Evolutionary conservation across 2,113 vertebrate genomes (phyloP).

Genomic region (Gymnobelideus leadbeateri): DNA sequence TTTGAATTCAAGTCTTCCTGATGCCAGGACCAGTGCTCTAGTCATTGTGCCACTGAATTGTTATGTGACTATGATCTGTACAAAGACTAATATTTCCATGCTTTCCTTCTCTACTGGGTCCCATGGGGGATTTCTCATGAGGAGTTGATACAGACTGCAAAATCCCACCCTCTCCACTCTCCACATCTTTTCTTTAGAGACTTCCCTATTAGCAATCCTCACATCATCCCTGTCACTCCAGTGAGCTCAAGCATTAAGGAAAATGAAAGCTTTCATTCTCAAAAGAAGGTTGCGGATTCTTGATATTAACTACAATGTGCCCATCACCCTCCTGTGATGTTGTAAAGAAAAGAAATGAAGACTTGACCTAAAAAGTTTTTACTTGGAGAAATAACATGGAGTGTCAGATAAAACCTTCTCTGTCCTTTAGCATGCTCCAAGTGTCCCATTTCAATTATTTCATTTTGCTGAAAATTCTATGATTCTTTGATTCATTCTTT

Average conservation of each 20-base stretch:
- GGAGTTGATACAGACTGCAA: not conserved
- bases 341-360: slow-evolving; percentile 38
- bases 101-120: not conserved
- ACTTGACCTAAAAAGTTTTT: not conserved
- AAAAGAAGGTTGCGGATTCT: not conserved
- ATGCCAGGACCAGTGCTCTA: not conserved
- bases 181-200: not conserved
- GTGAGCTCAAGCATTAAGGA: not conserved
- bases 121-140: not conserved
- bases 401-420: not conserved
- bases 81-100: not conserved
- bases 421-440: slow-evolving; percentile 21
- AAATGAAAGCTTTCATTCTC: slow-evolving; percentile 35
- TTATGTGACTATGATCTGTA: not conserved
- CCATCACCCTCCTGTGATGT: not conserved
- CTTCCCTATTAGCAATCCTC: not conserved
- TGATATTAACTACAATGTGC: not conserved
- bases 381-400: not conserved
- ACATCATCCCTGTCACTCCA: not conserved
- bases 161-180: not conserved
- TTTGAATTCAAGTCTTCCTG: not conserved
- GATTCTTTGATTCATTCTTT: not conserved
- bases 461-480: not conserved
- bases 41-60: not conserved
- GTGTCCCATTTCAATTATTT: not conserved